Evolutionary conservation across 2,797 vertebrate genomes (phyloP).

Genomic region (Falco peregrinus): DNA sequence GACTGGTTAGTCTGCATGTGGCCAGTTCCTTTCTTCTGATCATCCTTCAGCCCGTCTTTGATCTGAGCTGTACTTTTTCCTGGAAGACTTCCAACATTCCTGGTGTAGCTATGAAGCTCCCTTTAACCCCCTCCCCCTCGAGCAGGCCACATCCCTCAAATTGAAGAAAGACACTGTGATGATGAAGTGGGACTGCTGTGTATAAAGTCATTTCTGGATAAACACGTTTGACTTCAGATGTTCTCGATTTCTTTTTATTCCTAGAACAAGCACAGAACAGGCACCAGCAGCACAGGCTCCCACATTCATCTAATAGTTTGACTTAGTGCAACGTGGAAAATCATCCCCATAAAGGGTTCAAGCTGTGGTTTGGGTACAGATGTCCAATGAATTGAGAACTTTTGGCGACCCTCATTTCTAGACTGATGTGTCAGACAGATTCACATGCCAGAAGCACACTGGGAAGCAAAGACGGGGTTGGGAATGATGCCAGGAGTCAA

Average conservation of each 20-base stretch:
- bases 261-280: neutral
- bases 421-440: conserved; percentile 28
- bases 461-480: conserved; percentile 1
- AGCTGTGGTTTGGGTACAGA: conserved; percentile 2
- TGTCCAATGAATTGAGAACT: conserved; percentile 29
- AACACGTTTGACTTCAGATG: neutral
- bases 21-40: conserved; percentile 40
- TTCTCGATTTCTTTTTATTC: neutral
- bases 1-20: neutral
- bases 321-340: neutral
- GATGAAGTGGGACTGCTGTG: conserved; percentile 9
- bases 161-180: neutral
- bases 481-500: conserved; percentile 3
- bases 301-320: neutral
- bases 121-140: neutral
- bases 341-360: neutral
- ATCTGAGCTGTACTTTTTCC: conserved; percentile 26
- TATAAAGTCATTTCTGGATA: conserved; percentile 5
- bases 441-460: conserved; percentile 19
- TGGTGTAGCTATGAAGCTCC: neutral
- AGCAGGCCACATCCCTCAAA: conserved; percentile 7
- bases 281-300: neutral
- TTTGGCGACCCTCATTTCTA: conserved; percentile 7
- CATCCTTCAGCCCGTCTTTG: conserved; percentile 26
- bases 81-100: conserved; percentile 26